A percentile compares a stretch with the other conserved stretches of the same genome.
These are phyloP conservation scores for Cerastis rubricosa DNA, from an alignment of 2,888 invertebrate genomes.

Conservation along the genomic window DNA sequence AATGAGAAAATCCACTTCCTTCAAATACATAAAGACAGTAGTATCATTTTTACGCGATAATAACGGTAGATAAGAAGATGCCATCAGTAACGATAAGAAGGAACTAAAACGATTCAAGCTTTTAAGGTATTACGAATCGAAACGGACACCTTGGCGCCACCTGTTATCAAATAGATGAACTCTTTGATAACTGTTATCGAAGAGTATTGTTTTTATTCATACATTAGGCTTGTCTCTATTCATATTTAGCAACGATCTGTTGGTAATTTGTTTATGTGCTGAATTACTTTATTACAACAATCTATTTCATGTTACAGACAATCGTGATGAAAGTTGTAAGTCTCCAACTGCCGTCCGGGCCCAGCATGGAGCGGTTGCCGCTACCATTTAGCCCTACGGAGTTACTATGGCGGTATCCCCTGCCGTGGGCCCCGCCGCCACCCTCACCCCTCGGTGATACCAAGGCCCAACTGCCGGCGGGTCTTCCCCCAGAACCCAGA, in stretches of 20 bases:
- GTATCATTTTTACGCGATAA: conserved; percentile 40
- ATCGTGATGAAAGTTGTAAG: conserved; percentile 92
- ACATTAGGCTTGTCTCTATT: neutral
- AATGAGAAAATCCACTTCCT: conserved; percentile 8
- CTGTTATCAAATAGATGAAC: conserved; percentile 58
- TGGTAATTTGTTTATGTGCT: conserved; percentile 1
- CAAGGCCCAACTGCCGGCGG: conserved; percentile 96
- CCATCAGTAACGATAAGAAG: conserved; percentile 48
- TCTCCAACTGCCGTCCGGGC: conserved; percentile 93
- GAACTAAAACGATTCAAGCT: conserved; percentile 27
- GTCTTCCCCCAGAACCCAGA: conserved; percentile 96
- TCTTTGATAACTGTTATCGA: conserved; percentile 21
- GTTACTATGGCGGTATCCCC: conserved; percentile 96
- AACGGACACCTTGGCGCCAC: conserved; percentile 52
- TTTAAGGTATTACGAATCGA: conserved; percentile 12
- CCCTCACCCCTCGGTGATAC: conserved; percentile 95
- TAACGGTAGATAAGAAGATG: conserved; percentile 56
- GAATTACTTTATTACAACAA: conserved; percentile 8
- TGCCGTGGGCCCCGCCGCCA: conserved; percentile 93
- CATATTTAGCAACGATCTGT: neutral
- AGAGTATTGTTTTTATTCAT: neutral
- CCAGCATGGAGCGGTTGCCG: conserved; percentile 94
- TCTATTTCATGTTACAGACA: conserved; percentile 77
- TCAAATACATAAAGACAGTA: conserved; percentile 40
- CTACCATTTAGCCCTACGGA: conserved; percentile 96